These are phyloP conservation scores for Branchipolynoe longqiensis DNA, from an alignment of 2,888 invertebrate genomes.

Conservation along the genomic window DNA sequence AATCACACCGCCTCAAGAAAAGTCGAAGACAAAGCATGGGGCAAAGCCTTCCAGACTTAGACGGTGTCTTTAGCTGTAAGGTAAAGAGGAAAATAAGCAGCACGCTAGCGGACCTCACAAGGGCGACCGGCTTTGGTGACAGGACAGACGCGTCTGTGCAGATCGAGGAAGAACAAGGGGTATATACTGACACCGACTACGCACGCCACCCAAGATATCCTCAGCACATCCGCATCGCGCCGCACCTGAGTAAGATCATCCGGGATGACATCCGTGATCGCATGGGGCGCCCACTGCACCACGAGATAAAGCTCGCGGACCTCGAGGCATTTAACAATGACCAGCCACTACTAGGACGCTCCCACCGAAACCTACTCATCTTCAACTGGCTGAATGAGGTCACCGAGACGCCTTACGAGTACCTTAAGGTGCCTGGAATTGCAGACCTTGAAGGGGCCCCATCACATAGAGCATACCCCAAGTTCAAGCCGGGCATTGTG, in stretches of 20 bases:
- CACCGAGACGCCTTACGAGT: conserved; percentile 84
- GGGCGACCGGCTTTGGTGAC: conserved; percentile 55
- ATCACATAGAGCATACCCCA: conserved; percentile 10
- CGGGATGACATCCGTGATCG: conserved; percentile 74
- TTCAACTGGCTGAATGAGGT: conserved; percentile 96
- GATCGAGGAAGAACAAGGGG: conserved; percentile 59
- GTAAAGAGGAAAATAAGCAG: conserved; percentile 19
- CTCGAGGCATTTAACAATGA: conserved; percentile 73
- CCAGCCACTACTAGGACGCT: conserved; percentile 69
- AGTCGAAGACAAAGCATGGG: conserved; percentile 1
- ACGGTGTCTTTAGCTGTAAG: conserved; percentile 50
- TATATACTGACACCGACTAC: conserved; percentile 73
- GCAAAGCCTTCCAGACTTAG: conserved; percentile 22
- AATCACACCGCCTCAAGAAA: not conserved
- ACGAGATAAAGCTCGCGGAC: conserved; percentile 72
- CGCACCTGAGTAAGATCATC: conserved; percentile 75
- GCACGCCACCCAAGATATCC: conserved; percentile 72
- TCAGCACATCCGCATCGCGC: conserved; percentile 76
- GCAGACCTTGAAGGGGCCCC: conserved; percentile 34
- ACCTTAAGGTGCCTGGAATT: conserved; percentile 3
- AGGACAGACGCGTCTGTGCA: conserved; percentile 2
- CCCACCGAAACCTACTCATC: conserved; percentile 93
- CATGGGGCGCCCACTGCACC: conserved; percentile 77
- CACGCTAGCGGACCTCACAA: conserved; percentile 17
- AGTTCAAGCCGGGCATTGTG: conserved; percentile 31